Evolutionary conservation across 2,797 vertebrate genomes (phyloP).

Genomic region (Lacerta bilineata): DNA sequence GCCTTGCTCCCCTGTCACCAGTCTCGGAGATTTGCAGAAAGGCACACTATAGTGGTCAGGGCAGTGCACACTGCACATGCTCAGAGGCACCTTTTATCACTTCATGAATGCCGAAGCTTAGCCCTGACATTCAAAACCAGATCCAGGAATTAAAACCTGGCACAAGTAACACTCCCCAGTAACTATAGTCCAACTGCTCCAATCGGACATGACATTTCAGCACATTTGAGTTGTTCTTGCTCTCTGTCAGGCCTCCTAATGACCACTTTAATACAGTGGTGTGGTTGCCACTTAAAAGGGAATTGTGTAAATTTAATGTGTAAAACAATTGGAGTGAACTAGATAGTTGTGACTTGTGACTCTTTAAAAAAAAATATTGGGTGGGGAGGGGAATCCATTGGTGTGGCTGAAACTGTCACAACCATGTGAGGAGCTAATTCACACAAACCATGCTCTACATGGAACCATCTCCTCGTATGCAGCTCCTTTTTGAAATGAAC

Average conservation of each 20-base stretch:
- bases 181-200: too few species aligned
- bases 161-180: too few species aligned
- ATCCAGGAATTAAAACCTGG: background rate
- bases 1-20: background rate
- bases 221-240: background rate
- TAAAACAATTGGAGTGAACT: background rate
- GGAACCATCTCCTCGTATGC: background rate
- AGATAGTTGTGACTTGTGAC: background rate
- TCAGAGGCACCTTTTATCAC: background rate
- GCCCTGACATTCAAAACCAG: background rate
- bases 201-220: background rate
- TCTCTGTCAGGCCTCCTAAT: background rate
- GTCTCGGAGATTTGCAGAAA: background rate
- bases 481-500: background rate
- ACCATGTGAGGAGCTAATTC: background rate
- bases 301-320: background rate
- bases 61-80: background rate
- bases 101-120: background rate
- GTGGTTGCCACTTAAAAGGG: background rate
- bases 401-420: background rate
- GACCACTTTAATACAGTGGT: background rate
- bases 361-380: background rate
- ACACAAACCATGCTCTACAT: background rate
- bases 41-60: background rate
- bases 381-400: background rate